Percentiles rank a stretch among this genome's conserved stretches.
Conservation (phyloP, 2,888 invertebrate species). For the Deladenus siricidicola region DNA sequence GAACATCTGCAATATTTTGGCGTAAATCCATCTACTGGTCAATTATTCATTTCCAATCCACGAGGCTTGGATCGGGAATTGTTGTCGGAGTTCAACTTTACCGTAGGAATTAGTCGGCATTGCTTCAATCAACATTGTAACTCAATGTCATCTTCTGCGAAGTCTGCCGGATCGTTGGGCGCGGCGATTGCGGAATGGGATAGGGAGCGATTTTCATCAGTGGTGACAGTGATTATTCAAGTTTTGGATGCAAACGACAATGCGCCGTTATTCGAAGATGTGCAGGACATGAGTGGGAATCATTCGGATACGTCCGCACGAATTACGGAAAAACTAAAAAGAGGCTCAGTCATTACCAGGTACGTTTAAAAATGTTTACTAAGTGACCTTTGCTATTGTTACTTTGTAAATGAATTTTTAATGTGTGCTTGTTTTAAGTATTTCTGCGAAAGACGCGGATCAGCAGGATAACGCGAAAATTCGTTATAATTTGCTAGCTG, state of each 20-base stretch:
- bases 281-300: too few species aligned
- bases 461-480: constrained; percentile 52
- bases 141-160: too few species aligned
- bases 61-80: constrained; percentile 11
- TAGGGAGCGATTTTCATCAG: neutral
- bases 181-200: neutral
- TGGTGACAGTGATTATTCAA: constrained; percentile 15
- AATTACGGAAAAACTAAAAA: too few species aligned
- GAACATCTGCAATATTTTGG: too few species aligned
- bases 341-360: too few species aligned
- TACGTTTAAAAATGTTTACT: too few species aligned
- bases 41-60: neutral
- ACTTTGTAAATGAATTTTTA: too few species aligned
- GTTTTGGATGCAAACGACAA: constrained; percentile 44
- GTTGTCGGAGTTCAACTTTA: neutral
- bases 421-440: too few species aligned
- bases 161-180: neutral
- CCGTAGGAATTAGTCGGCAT: neutral
- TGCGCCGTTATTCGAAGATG: constrained; percentile 31
- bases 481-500: constrained; percentile 64
- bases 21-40: constrained; percentile 1
- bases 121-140: too few species aligned
- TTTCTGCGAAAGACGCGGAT: too few species aligned
- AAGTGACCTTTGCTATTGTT: too few species aligned
- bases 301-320: too few species aligned